Evolutionary conservation across 2,797 vertebrate species (phyloP), one percentile per base, ranked within the genome.

Genomic region (Pipistrellus pipistrellus): DNA sequence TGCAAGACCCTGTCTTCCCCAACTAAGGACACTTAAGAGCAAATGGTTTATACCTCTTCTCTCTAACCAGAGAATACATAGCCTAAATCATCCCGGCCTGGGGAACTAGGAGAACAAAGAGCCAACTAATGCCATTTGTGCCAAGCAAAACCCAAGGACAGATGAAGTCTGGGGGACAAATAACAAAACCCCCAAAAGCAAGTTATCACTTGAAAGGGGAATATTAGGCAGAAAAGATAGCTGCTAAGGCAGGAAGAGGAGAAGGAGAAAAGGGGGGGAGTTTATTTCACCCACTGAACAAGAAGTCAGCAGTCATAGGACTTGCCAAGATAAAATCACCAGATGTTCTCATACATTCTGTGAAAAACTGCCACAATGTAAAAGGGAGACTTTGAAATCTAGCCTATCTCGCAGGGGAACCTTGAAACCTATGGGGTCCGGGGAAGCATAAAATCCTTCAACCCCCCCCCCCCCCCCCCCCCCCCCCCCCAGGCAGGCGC

Each of bases 401-500:
- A 66, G 62, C 30, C 62, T 66, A 66, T 32, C 62, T 17, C n/a
- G 14, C 30, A n/a, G 62, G 62, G 62, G 62, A 32, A 32, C 30
- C 62, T 64, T 66, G 62, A 62, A 66, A 66, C 30, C 62, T 66
- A 66, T 66, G 3, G 62, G 27, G 12, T 5, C 1, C 2, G 30
- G 30, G 6, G 1, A 3, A 32, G 62, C n/a, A 32, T 17, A 32
- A 66, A 66, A 66, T 32, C 62, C n/a, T 66, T 66, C 30, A 66
- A 6, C 0, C 11, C 12, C 23, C 25, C 59, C 23, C 14, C 0
- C 25, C 12, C 23, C 25, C 59, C 23, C 14, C 0, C 25, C 27
- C 23, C 25, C 59, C 9, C 25, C 30, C 14, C 14, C 7, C 14
- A 32, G 62, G 62, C n/a, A 66, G 62, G 62, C 15, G 15, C 62